phyloP scores from a whole-genome alignment of 2,113 vertebrate genomes.

The Emydura subglobosa region DNA sequence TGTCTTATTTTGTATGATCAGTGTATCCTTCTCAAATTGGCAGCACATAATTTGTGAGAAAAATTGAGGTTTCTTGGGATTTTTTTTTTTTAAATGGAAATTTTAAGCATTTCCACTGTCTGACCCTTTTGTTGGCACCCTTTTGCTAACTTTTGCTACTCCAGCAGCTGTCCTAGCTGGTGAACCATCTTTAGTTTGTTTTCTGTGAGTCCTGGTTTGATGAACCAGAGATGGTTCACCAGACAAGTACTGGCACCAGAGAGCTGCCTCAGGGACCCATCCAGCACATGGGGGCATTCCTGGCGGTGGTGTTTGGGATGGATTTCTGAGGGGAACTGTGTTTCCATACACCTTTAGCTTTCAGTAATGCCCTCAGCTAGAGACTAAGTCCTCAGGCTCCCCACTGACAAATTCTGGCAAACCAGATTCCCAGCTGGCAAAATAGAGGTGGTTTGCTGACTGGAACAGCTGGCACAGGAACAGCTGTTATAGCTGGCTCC shows the following conservation, averaged over 20 bases:
- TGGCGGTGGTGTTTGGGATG: not conserved
- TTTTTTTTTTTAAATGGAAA: not conserved
- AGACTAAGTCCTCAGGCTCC: not conserved
- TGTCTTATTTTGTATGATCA: not conserved
- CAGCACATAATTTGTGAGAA: not conserved
- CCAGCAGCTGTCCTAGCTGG: fast-evolving
- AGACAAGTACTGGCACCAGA: not conserved
- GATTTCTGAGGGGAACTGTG: not conserved
- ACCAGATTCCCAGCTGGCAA: not conserved
- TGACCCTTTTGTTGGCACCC: not conserved
- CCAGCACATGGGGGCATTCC: not conserved
- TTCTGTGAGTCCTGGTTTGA: not conserved
- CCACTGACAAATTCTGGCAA: not conserved
- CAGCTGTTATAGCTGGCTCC: fast-evolving
- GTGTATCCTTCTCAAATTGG: not conserved
- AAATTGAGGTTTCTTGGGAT: not conserved
- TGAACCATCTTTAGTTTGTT: fast-evolving
- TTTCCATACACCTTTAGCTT: not conserved
- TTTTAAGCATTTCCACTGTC: not conserved
- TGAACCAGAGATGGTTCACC: not conserved
- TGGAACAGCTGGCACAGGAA: not conserved
- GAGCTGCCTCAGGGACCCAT: not conserved
- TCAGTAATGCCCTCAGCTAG: not conserved
- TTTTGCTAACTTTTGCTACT: not conserved
- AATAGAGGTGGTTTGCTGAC: not conserved